Evolutionary conservation across 23 tunicate genomes (phyloP), one percentile per base, ranked within the genome.

Genomic region (Styela plicata): DNA sequence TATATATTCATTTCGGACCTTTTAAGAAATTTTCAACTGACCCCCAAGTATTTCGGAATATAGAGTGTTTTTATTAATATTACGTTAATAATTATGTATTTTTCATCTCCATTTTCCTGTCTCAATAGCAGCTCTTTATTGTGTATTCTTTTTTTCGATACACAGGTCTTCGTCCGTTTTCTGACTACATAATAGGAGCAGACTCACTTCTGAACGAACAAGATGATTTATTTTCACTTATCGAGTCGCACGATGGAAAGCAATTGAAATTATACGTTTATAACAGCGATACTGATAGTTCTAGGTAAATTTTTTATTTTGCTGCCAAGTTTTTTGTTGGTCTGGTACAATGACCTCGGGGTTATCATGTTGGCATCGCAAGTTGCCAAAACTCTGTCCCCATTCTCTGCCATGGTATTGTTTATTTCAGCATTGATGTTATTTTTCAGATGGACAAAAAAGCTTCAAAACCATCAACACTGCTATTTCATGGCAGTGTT

Each of bases 241-340:
- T 96, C 31, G 99, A 96, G 74, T 88, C 91, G 0, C 96, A 91
- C 67, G 99, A 96, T 63, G 99, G 99, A 3, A 83, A 95, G 34
- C 99, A 92, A 79, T 70, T 96, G 80, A 96, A 96, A 79, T 85
- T 96, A 64, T 96, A 85, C 69, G 99, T 96, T 3, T 96, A 96
- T 85, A 96, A 96, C 80, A 85, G 85, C 33, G 99, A 96, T 75
- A 84, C 94, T 1, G 99, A 96, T 69, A 91, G 94, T 52, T 93
- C 98, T 23, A 84, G 81, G 81, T 76, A 27, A 13, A 5, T 44
- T 44, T 5, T 44, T 44, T 13, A 13, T 5, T 7, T 44, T 44
- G 57, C 57, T 13, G 57, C 13, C 57, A 44, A 7, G 57, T 44
- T 44, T 44, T 44, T 44, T 7, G 13, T n/a, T n/a, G n/a, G n/a